These are phyloP conservation scores for Argyrosomus japonicus DNA, from an alignment of 2,113 vertebrate genomes.

Conservation along the genomic window DNA sequence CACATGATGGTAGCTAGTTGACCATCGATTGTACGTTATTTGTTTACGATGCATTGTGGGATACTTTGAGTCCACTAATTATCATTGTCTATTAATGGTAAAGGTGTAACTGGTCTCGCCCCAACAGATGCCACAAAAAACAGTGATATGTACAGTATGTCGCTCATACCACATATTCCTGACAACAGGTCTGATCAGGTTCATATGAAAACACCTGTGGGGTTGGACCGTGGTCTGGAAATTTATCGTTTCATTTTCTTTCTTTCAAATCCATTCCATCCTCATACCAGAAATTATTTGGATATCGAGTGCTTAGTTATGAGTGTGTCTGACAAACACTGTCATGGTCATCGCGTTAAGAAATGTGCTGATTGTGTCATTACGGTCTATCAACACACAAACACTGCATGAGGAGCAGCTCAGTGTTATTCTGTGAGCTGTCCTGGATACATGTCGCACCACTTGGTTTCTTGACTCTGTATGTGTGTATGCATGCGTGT, in stretches of 20 bases:
- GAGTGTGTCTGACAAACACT: slow-evolving; percentile 4
- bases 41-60: not conserved
- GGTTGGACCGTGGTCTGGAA: not conserved
- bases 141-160: not conserved
- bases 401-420: slow-evolving; percentile 23
- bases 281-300: not conserved
- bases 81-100: not conserved
- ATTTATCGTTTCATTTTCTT: not conserved
- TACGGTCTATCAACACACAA: slow-evolving; percentile 20
- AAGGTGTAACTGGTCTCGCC: not conserved
- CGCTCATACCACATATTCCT: not conserved
- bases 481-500: slow-evolving; percentile 11
- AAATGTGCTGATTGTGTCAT: slow-evolving; percentile 39
- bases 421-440: slow-evolving; percentile 22
- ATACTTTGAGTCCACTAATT: not conserved
- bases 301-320: not conserved
- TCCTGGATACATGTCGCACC: slow-evolving; percentile 49
- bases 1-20: not conserved
- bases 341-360: slow-evolving; percentile 7
- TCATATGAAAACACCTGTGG: not conserved
- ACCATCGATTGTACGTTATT: not conserved
- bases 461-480: slow-evolving; percentile 3
- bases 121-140: not conserved
- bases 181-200: not conserved
- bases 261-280: not conserved